Evolutionary conservation across 1,140 invertebrate genomes (phyloP).

Genomic region (Neomicropteryx cornuta): DNA sequence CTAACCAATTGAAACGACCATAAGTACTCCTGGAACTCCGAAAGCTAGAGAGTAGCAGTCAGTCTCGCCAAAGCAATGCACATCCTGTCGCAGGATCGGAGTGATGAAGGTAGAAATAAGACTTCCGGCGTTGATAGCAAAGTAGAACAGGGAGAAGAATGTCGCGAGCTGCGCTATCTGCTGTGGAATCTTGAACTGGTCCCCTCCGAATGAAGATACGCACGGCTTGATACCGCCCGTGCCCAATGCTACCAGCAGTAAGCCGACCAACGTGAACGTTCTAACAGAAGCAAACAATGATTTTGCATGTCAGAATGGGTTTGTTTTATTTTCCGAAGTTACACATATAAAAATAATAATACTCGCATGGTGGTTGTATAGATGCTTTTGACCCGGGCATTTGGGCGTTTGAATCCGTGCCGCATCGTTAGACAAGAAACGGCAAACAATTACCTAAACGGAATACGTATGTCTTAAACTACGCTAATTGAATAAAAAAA

Average conservation of each 20-base stretch:
- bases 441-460: too few relatives aligned
- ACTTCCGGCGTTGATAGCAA: constrained; percentile 86
- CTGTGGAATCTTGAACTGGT: constrained; percentile 80
- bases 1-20: constrained; percentile 70
- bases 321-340: too few relatives aligned
- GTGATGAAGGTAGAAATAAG: constrained; percentile 84
- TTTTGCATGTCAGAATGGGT: too few relatives aligned
- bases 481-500: too few relatives aligned
- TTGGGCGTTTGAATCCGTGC: too few relatives aligned
- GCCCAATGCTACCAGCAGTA: constrained; percentile 76
- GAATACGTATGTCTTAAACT: too few relatives aligned
- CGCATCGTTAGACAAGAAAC: too few relatives aligned
- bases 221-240: constrained; percentile 97
- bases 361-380: too few relatives aligned
- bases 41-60: constrained; percentile 88
- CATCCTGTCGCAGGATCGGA: constrained; percentile 71
- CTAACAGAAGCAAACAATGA: too few relatives aligned
- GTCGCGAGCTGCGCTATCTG: constrained; percentile 63
- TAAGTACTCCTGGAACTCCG: constrained; percentile 77
- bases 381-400: too few relatives aligned
- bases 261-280: constrained; percentile 62
- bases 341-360: too few relatives aligned
- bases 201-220: constrained; percentile 93
- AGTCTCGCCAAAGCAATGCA: constrained; percentile 69
- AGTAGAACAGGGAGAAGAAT: constrained; percentile 92